Conservation (phyloP, 2,797 vertebrate genomes). For the Lagocephalus sceleratus region DNA sequence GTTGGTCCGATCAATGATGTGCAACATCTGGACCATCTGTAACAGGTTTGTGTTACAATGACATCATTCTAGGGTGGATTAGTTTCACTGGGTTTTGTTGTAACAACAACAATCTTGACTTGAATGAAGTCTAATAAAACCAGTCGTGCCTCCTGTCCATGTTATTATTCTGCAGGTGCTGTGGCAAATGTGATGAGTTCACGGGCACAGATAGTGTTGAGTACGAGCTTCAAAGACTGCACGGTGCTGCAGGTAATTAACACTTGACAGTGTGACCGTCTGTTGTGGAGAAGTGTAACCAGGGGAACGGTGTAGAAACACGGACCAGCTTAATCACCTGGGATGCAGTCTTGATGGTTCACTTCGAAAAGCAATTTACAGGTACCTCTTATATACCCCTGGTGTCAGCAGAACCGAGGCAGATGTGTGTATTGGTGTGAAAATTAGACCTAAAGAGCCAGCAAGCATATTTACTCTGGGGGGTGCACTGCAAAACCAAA, state of each 20-base stretch:
- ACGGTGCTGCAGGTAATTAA: conserved; percentile 71
- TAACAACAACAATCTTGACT: too few species aligned
- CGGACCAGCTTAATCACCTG: conserved; percentile 40
- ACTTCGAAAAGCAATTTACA: conserved; percentile 61
- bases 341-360: conserved; percentile 35
- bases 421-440: conserved; percentile 24
- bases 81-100: too few species aligned
- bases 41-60: too few species aligned
- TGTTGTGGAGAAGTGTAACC: conserved; percentile 69
- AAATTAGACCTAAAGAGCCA: conserved; percentile 7
- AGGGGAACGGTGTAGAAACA: conserved; percentile 60
- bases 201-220: conserved; percentile 35
- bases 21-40: too few species aligned
- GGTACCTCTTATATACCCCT: conserved; percentile 39
- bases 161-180: too few species aligned
- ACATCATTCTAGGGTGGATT: too few species aligned
- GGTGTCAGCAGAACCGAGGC: conserved; percentile 16
- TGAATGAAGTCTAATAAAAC: too few species aligned
- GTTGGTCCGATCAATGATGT: too few species aligned
- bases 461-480: conserved; percentile 21
- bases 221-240: conserved; percentile 53
- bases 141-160: too few species aligned
- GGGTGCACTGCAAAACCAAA: conserved; percentile 13
- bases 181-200: conserved; percentile 33
- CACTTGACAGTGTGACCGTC: conserved; percentile 68